These are phyloP conservation scores for Tachypleus tridentatus DNA, from an alignment of 1,140 invertebrate genomes.

Conservation along the genomic window DNA sequence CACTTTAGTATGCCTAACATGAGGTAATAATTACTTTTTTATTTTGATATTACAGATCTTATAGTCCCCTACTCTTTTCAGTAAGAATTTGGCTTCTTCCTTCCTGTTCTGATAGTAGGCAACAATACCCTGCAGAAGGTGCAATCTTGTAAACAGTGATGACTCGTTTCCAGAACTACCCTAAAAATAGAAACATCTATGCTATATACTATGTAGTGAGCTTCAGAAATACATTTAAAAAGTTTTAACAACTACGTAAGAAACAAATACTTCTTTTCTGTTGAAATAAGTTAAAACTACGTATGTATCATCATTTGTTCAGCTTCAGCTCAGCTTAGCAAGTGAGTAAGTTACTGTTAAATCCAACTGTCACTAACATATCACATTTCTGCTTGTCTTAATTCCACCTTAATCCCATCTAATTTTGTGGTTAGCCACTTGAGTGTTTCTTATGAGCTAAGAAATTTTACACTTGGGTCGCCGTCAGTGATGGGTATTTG, in stretches of 20 bases:
- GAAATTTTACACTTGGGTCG: no score
- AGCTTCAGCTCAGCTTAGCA: no score
- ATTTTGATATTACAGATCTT: background rate
- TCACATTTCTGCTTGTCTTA: no score
- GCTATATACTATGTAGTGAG: constrained; percentile 1
- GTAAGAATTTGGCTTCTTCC: constrained; percentile 41
- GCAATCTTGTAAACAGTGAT: constrained; percentile 56
- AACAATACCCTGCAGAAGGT: constrained; percentile 61
- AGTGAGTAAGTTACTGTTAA: no score
- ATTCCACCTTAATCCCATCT: no score
- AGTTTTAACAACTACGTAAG: background rate
- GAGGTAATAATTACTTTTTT: background rate
- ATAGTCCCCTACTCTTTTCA: constrained; percentile 32
- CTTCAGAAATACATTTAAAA: constrained; percentile 1
- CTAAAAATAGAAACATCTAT: constrained; percentile 28
- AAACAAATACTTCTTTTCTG: constrained; percentile 37
- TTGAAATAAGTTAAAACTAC: no score
- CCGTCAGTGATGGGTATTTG: no score
- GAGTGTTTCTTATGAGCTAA: no score
- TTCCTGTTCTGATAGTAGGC: constrained; percentile 56
- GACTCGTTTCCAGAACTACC: constrained; percentile 48
- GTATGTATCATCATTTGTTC: no score
- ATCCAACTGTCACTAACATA: no score
- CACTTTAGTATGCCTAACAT: background rate
- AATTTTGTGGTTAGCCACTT: no score